Conservation (phyloP, 2,113 vertebrate species). For the Proterorhinus semilunaris region DNA sequence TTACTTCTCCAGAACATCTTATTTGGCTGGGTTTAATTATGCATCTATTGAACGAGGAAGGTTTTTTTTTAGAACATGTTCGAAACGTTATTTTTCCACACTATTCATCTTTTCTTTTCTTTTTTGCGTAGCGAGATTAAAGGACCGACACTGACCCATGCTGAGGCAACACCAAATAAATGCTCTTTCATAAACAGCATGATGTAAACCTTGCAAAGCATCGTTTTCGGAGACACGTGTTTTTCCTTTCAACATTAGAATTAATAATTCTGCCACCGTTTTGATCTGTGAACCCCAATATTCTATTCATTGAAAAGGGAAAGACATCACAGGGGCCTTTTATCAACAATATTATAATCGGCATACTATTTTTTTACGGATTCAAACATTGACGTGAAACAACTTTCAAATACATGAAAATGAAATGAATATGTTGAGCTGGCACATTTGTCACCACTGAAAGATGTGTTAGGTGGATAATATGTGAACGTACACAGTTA, state of each 20-base stretch:
- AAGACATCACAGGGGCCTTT: neutral
- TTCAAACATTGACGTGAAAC: too few relatives aligned
- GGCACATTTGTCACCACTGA: too few relatives aligned
- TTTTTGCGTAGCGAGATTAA: constrained; percentile 24
- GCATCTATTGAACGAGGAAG: neutral
- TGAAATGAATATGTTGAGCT: too few relatives aligned
- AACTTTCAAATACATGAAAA: too few relatives aligned
- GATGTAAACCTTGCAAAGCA: constrained; percentile 33
- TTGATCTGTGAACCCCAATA: constrained; percentile 13
- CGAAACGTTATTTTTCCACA: constrained; percentile 17
- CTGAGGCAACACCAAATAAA: constrained; percentile 7
- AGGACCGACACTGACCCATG: constrained; percentile 28
- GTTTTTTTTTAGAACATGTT: neutral
- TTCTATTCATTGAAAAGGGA: neutral
- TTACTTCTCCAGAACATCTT: neutral
- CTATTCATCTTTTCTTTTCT: constrained; percentile 15
- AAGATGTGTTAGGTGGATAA: too few relatives aligned
- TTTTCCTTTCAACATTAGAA: constrained; percentile 10
- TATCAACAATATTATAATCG: too few relatives aligned
- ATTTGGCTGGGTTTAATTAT: neutral
- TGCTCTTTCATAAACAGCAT: constrained; percentile 35
- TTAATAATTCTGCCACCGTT: constrained; percentile 13
- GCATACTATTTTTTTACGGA: too few relatives aligned
- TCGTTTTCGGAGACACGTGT: constrained; percentile 5
- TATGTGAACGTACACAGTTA: too few relatives aligned